Percentiles rank a stretch among this genome's conserved stretches.
These are phyloP conservation scores for Lerema accius DNA, from an alignment of 1,140 invertebrate species.

Conservation along the genomic window DNA sequence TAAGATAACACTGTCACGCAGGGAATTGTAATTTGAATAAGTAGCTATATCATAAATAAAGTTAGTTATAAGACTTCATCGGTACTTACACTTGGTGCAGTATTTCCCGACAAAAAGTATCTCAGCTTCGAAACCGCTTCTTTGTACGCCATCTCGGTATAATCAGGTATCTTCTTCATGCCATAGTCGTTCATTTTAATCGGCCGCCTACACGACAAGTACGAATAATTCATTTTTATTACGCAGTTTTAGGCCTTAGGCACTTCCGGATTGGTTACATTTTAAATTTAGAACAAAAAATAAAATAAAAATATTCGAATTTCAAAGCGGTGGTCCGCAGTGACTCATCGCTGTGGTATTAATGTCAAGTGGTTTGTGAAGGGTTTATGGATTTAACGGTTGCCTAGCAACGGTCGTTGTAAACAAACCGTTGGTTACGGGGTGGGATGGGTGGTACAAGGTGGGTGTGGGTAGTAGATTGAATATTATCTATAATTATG, in stretches of 20 bases:
- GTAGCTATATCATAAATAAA: too few relatives aligned
- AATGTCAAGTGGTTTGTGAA: slow-evolving; percentile 43
- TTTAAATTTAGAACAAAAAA: slow-evolving; percentile 41
- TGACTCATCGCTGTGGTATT: slow-evolving; percentile 58
- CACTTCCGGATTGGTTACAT: slow-evolving; percentile 37
- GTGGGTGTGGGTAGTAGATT: neutral
- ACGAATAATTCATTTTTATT: slow-evolving; percentile 57
- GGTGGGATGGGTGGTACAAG: neutral
- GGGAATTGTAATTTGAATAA: too few relatives aligned
- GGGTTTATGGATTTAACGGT: slow-evolving; percentile 65
- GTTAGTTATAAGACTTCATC: too few relatives aligned
- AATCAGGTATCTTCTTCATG: slow-evolving; percentile 86
- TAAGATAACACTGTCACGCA: neutral
- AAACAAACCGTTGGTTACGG: slow-evolving; percentile 43
- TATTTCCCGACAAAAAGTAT: slow-evolving; percentile 89
- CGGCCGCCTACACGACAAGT: slow-evolving; percentile 66
- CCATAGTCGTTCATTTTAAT: slow-evolving; percentile 79
- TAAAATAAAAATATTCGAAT: slow-evolving; percentile 43
- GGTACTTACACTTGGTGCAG: slow-evolving; percentile 83
- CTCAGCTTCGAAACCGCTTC: slow-evolving; percentile 91
- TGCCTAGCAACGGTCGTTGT: slow-evolving; percentile 58
- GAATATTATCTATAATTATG: slow-evolving; percentile 1
- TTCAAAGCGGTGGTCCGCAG: slow-evolving; percentile 39
- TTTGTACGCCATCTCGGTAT: slow-evolving; percentile 91
- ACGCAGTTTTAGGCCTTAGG: slow-evolving; percentile 1